Conservation (phyloP, 2,888 invertebrate species). For the Tuta absoluta region DNA sequence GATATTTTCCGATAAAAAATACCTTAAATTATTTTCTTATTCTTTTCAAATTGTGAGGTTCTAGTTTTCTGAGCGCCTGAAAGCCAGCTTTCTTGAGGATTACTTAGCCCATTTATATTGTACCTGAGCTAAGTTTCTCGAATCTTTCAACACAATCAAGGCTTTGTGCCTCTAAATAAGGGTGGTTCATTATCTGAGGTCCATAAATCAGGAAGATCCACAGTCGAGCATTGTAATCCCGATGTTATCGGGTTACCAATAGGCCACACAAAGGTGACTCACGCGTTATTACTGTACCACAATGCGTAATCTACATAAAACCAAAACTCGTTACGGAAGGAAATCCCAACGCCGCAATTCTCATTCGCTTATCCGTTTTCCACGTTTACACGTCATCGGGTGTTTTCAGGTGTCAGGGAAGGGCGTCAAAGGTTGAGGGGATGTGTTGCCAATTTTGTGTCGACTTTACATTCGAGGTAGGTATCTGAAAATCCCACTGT, state of each 20-base stretch:
- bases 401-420: slow-evolving; percentile 24
- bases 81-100: not conserved
- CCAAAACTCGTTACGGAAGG: slow-evolving; percentile 39
- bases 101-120: not conserved
- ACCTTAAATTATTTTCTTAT: not conserved
- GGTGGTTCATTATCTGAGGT: slow-evolving; percentile 6
- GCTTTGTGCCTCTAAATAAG: slow-evolving; percentile 17
- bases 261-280: slow-evolving; percentile 19
- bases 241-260: slow-evolving; percentile 22
- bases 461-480: too few relatives aligned
- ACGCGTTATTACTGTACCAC: slow-evolving; percentile 23
- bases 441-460: slow-evolving; percentile 1
- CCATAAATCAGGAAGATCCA: slow-evolving; percentile 20
- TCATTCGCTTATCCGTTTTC: slow-evolving; percentile 32
- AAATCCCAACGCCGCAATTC: slow-evolving; percentile 30
- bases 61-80: too few relatives aligned
- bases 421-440: slow-evolving; percentile 9
- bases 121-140: not conserved
- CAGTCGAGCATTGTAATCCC: slow-evolving; percentile 11
- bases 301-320: slow-evolving; percentile 33
- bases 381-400: slow-evolving; percentile 35
- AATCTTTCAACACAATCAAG: slow-evolving; percentile 16
- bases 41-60: not conserved
- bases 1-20: not conserved
- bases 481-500: too few relatives aligned